These are phyloP conservation scores for Smutsia gigantea DNA, from an alignment of 2,797 vertebrate species.

Conservation along the genomic window DNA sequence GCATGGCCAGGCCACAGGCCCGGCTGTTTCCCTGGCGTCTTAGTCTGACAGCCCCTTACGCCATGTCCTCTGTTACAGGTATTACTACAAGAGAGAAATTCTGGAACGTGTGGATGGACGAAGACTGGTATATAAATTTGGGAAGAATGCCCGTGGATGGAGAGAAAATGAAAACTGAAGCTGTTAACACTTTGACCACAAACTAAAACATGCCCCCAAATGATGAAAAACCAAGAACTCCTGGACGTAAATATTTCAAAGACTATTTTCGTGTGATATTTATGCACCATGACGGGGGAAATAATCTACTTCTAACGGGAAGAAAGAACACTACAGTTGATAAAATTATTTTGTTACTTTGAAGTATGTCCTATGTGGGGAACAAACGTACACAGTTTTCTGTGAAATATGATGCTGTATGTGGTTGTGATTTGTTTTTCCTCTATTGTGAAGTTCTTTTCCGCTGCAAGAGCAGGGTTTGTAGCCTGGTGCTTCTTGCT, in stretches of 20 bases:
- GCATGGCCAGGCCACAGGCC: rapidly evolving
- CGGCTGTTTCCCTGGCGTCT: rapidly evolving
- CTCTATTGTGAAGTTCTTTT: constrained; percentile 83
- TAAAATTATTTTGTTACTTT: constrained; percentile 86
- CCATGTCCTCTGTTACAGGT: constrained; percentile 88
- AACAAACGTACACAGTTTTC: constrained; percentile 89
- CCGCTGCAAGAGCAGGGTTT: constrained; percentile 78
- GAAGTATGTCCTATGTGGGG: constrained; percentile 87
- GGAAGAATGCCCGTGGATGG: constrained; percentile 97
- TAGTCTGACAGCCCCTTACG: not conserved
- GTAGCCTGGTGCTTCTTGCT: constrained; percentile 75
- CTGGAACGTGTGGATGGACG: constrained; percentile 97
- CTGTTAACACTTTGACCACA: constrained; percentile 48
- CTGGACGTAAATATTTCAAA: constrained; percentile 86
- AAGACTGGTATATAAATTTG: constrained; percentile 98
- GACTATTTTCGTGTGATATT: constrained; percentile 89
- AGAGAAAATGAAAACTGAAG: constrained; percentile 94
- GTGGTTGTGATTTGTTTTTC: constrained; percentile 82
- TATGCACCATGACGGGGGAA: constrained; percentile 85
- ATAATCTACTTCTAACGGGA: constrained; percentile 83
- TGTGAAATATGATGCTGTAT: constrained; percentile 86
- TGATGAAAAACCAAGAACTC: constrained; percentile 48
- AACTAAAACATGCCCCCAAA: not conserved
- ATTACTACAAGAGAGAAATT: constrained; percentile 99
- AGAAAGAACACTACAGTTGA: constrained; percentile 85